Evolutionary conservation across 2,113 vertebrate species (phyloP).

Genomic region (Oenanthe oenanthe): DNA sequence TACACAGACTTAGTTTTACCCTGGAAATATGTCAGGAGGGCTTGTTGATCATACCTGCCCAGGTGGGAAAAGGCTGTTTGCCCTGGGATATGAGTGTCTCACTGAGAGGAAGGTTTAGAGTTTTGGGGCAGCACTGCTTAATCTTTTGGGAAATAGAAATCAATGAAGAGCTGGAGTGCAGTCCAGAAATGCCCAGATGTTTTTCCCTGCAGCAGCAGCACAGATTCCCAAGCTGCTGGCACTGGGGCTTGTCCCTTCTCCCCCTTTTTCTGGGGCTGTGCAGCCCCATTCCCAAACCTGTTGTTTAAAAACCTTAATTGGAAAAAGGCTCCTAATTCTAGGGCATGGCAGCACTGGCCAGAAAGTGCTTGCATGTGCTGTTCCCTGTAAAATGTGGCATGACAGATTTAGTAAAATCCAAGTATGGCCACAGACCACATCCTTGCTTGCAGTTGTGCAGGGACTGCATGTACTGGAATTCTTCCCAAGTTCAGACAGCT

Average conservation of each 20-base stretch:
- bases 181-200: background rate
- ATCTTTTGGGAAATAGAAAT: background rate
- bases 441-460: slow-evolving; percentile 31
- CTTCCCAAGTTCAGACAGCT: background rate
- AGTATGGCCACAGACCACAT: slow-evolving; percentile 76
- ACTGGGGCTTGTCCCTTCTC: background rate
- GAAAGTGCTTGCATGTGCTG: slow-evolving; percentile 67
- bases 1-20: background rate
- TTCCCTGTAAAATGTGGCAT: background rate
- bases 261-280: background rate
- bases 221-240: background rate
- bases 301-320: slow-evolving; percentile 53
- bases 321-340: slow-evolving; percentile 38
- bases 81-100: background rate
- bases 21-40: background rate
- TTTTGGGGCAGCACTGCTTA: background rate
- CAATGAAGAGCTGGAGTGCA: background rate
- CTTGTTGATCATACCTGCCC: background rate
- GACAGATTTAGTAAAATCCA: slow-evolving; percentile 39
- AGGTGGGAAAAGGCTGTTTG: background rate
- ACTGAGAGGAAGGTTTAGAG: background rate
- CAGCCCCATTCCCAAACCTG: background rate
- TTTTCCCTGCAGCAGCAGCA: background rate
- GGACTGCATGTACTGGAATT: background rate
- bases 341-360: background rate